Base-by-base conservation (phyloP, 2,797 vertebrate genomes). In the Natrix natrix region DNA sequence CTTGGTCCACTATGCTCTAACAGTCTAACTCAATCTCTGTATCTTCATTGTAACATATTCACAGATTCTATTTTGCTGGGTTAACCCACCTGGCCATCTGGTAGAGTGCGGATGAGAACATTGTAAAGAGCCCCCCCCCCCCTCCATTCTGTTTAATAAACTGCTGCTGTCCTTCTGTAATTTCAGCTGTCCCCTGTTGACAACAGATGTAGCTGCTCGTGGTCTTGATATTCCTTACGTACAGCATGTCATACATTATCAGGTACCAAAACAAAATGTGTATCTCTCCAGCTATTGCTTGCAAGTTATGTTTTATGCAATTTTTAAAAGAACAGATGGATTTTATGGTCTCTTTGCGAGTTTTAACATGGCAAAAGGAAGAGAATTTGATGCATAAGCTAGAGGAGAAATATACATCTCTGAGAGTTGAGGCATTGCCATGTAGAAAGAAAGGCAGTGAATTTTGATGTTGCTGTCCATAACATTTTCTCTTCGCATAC, bases 221-320 rank as follows among this genome's bases (percentile, higher is more conserved):
- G 99, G 99, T 83, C 98, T 99, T 92, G 99, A 99, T 94, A 99
- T 99, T 97, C 99, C 99, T 87, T 97, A 99, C 17, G 98, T 99
- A 63, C 98, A 99, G 92, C 99, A 99, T 92, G 99, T 99, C 94
- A 98, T 99, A 95, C 99, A 99, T 96, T 99, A 99, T 97, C 99
- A 99, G 98, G 99, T 99, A 96, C 90, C 91, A 12, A 56, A n/a
- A 59, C 32, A 26, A 87, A 69, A 61, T 89, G 43, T 90, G 0
- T 28, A 90, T 94, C 86, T 90, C 0, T 3, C 92, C 90, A 74
- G 16, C 89, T 92, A 0, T 2, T 93, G 11, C 10, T 52, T 59
- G 17, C 66, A 86, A 1, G 1, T 91, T 92, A 93, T 93, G 24
- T 88, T 48, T 24, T 89, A 55, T 28, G 48, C 37, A 57, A 63